Evolutionary conservation across 2,113 vertebrate species (phyloP), one percentile per base, ranked within the genome.

Genomic region (Mobula hypostoma): DNA sequence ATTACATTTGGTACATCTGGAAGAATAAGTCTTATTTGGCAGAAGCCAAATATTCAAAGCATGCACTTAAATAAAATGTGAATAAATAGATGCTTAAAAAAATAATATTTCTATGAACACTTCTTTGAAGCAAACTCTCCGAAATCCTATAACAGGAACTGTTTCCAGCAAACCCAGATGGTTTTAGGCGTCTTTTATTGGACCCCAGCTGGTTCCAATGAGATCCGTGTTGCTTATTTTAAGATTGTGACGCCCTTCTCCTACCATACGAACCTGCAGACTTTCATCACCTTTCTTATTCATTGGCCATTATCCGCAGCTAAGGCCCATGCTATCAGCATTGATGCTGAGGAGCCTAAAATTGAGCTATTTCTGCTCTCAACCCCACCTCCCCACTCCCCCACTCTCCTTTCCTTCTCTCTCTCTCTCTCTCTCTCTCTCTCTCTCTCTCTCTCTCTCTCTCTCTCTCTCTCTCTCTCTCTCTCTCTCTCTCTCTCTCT

Each of bases 21-120:
- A 93, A 93, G 91, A 93, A 93, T 93, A 93, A 72, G 70, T 93
- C 91, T 93, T n/a, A 76, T 93, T 93, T 74, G 68, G 68, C 68
- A 74, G 36, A 93, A 48, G 48, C 70, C 91, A 93, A 93, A 93
- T 74, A 93, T 74, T 93, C 68, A 29, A 72, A 74, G 68, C 91
- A 93, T 74, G 68, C 91, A 93, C 5, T 93, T 48, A 93, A 93
- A 93, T 74, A 72, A 72, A 93, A 74, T 29, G 68, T 70, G 36
- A 93, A 93, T 93, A 74, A 72, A 74, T 72, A 93, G 74, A 93
- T 93, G 68, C 24, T 90, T 90, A 90, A 90, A 90, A 90, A 90
- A 90, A 90, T 90, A 90, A 90, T 90, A 66, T 90, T 90, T 90
- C 0, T 90, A 90, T 90, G 85, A 90, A 90, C 61, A 90, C 85